A percentile compares a stretch with the other conserved stretches of the same genome.
Evolutionary conservation across 2,113 vertebrate genomes (phyloP).

Genomic region (Centropus bengalensis): DNA sequence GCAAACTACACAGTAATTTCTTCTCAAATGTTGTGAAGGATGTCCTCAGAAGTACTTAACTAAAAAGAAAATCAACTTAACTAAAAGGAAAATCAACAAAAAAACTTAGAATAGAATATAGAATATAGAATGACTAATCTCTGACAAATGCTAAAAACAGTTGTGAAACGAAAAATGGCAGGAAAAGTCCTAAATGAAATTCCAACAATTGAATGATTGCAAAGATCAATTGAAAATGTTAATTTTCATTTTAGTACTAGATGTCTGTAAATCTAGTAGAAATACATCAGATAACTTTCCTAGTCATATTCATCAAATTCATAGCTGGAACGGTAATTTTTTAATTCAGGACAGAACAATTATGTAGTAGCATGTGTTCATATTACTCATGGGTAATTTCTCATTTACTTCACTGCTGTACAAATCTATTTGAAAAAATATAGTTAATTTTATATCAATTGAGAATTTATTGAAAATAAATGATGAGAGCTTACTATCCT

Average conservation of each 20-base stretch:
- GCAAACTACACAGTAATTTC: not conserved
- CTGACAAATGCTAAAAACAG: not conserved
- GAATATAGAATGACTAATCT: not conserved
- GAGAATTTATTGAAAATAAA: not conserved
- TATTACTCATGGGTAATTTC: not conserved
- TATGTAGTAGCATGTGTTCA: not conserved
- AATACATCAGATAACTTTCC: too few species aligned
- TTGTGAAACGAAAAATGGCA: not conserved
- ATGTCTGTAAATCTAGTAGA: too few species aligned
- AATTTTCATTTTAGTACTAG: not conserved
- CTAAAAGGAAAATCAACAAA: not conserved
- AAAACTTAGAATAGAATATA: not conserved
- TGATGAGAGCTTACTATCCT: not conserved
- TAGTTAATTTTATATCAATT: not conserved
- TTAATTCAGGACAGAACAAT: not conserved
- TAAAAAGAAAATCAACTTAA: not conserved
- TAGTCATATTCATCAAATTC: too few species aligned
- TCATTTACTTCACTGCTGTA: not conserved
- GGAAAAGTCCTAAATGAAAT: not conserved
- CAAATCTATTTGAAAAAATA: not conserved
- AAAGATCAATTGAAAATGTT: not conserved
- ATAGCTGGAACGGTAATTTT: not conserved
- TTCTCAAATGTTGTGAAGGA: not conserved
- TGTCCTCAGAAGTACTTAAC: conserved; percentile 6
- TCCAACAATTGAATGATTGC: not conserved